These are phyloP conservation scores for Rhaphigaster nebulosa DNA, from an alignment of 2,888 invertebrate genomes.

Conservation along the genomic window DNA sequence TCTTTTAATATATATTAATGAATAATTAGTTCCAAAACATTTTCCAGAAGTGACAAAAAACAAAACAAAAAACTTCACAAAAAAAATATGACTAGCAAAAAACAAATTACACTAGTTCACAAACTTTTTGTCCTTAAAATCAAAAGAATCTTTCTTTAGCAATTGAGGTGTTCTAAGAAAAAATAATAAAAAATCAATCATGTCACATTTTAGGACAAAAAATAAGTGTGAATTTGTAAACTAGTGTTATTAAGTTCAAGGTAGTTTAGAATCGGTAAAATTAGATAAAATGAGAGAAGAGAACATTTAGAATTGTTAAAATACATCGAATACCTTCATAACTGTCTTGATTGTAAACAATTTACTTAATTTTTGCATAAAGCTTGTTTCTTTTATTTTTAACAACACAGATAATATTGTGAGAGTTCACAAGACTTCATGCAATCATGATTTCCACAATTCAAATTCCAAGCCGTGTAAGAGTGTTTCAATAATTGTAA, in stretches of 20 bases:
- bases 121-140: not conserved
- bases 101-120: not conserved
- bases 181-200: too few relatives aligned
- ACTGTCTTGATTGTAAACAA: not conserved
- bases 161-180: too few relatives aligned
- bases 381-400: not conserved
- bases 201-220: too few relatives aligned
- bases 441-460: constrained; percentile 13
- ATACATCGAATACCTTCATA: not conserved
- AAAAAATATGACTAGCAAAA: not conserved
- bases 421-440: not conserved
- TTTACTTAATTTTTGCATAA: not conserved
- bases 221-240: not conserved
- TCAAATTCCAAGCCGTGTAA: constrained; percentile 57
- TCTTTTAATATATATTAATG: not conserved
- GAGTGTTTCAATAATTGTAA: constrained; percentile 54
- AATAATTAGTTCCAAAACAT: not conserved
- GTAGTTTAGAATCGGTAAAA: not conserved
- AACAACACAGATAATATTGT: not conserved
- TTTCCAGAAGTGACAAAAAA: not conserved
- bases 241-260: not conserved
- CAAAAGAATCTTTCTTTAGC: not conserved
- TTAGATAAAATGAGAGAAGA: not conserved
- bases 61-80: not conserved
- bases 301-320: not conserved